Conservation (phyloP, 1,140 invertebrate genomes). For the Maniola jurtina region DNA sequence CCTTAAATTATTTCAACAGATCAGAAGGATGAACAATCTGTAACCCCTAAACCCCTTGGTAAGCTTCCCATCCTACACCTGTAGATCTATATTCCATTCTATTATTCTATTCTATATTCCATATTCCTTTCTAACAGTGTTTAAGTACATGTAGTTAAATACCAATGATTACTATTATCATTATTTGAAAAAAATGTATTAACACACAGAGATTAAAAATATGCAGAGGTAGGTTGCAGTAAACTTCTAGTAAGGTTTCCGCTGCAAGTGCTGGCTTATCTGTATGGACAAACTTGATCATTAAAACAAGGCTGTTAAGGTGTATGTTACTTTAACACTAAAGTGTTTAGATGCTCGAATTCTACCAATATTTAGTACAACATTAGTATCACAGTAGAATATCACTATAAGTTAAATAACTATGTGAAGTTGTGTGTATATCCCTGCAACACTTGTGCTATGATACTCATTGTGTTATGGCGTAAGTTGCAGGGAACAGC, state of each 20-base stretch:
- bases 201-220: too few relatives aligned
- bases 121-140: too few relatives aligned
- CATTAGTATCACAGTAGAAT: too few relatives aligned
- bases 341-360: not conserved
- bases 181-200: too few relatives aligned
- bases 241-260: too few relatives aligned
- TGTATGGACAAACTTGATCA: too few relatives aligned
- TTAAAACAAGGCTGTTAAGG: not conserved
- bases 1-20: constrained; percentile 37
- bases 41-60: constrained; percentile 58
- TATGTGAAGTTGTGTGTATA: constrained; percentile 1
- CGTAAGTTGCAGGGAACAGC: constrained; percentile 45
- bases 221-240: too few relatives aligned
- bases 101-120: not conserved
- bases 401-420: not conserved
- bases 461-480: constrained; percentile 23
- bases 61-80: constrained; percentile 39
- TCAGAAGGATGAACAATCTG: constrained; percentile 43
- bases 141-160: too few relatives aligned
- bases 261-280: too few relatives aligned
- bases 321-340: not conserved
- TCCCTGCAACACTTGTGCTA: constrained; percentile 40
- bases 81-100: constrained; percentile 6
- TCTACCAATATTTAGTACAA: too few relatives aligned
- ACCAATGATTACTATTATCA: too few relatives aligned